phyloP scores from a whole-genome alignment of 2,888 invertebrate species.

The Archips crataeganus region DNA sequence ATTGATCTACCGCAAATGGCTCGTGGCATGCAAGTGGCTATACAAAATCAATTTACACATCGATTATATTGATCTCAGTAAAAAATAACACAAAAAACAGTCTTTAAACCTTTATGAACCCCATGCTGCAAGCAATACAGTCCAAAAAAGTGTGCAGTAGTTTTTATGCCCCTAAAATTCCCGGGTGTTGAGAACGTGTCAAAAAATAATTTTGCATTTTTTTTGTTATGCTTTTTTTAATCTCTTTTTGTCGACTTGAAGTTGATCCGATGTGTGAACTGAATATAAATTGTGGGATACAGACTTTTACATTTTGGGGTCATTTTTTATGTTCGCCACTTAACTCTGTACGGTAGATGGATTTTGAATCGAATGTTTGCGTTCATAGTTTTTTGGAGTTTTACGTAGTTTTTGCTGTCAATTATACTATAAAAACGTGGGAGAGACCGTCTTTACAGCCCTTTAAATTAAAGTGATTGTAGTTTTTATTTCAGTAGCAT shows the following conservation, averaged over 20 bases:
- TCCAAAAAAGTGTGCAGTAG: background rate
- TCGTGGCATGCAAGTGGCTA: conserved; percentile 26
- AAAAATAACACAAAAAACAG: conserved; percentile 7
- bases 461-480: background rate
- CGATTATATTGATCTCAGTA: conserved; percentile 37
- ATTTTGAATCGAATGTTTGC: conserved; percentile 62
- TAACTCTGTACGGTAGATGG: conserved; percentile 66
- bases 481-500: background rate
- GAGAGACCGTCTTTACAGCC: conserved; percentile 42
- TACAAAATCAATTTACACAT: conserved; percentile 35
- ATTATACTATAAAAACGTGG: conserved; percentile 56
- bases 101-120: background rate
- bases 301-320: conserved; percentile 51
- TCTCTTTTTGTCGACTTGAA: conserved; percentile 50
- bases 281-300: conserved; percentile 59
- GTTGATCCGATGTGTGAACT: conserved; percentile 65
- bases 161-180: conserved; percentile 22
- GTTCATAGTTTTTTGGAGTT: conserved; percentile 55
- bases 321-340: conserved; percentile 62
- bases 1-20: conserved; percentile 21
- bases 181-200: conserved; percentile 39
- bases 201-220: conserved; percentile 47
- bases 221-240: conserved; percentile 53
- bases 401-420: conserved; percentile 40
- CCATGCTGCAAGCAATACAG: background rate